Evolutionary conservation across 2,888 invertebrate species (phyloP).

Genomic region (Drosophila flavopinicola): DNA sequence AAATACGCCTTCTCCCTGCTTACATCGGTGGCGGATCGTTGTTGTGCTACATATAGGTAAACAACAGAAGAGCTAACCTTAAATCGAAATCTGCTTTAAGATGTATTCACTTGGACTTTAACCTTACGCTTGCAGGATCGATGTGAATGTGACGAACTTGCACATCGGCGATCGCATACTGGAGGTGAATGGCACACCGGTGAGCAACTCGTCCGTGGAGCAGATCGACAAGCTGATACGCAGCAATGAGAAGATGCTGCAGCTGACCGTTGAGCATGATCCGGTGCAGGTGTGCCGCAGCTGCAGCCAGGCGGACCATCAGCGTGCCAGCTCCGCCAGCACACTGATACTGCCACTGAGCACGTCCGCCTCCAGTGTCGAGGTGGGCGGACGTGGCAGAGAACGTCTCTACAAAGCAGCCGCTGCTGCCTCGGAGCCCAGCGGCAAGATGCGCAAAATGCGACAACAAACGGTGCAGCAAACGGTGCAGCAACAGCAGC

Average conservation of each 20-base stretch:
- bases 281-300: conserved; percentile 89
- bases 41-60: conserved; percentile 90
- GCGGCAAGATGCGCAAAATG: conserved; percentile 87
- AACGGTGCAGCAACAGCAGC: conserved; percentile 64
- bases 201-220: conserved; percentile 91
- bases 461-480: conserved; percentile 74
- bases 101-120: background rate
- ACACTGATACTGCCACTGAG: conserved; percentile 80
- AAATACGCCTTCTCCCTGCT: conserved; percentile 89
- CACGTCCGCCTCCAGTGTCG: conserved; percentile 80
- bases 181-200: conserved; percentile 96
- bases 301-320: conserved; percentile 85
- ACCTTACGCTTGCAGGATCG: conserved; percentile 86
- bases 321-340: conserved; percentile 67
- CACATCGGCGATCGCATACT: conserved; percentile 96
- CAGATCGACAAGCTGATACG: conserved; percentile 91
- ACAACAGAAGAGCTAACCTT: background rate
- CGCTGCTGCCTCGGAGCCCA: conserved; percentile 85
- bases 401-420: conserved; percentile 81
- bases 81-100: background rate
- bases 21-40: conserved; percentile 89
- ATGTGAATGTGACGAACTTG: conserved; percentile 91
- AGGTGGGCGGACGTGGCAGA: conserved; percentile 73
- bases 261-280: conserved; percentile 95
- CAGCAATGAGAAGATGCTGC: conserved; percentile 89